phyloP scores from a whole-genome alignment of 2,113 vertebrate species.

The Euleptes europaea region DNA sequence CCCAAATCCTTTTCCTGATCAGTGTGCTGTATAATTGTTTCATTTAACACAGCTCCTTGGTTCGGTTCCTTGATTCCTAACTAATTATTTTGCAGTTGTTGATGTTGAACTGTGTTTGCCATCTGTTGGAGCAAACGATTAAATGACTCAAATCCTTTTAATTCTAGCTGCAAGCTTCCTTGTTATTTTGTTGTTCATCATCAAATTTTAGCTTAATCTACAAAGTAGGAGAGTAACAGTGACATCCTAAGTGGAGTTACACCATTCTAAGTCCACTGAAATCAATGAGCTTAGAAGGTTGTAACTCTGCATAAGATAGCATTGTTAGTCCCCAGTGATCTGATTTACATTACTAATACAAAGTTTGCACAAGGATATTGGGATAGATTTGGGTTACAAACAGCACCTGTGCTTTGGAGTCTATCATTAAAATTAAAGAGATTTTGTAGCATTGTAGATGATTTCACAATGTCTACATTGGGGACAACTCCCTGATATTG shows the following conservation, averaged over 20 bases:
- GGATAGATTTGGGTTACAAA: not conserved
- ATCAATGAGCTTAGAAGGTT: no score
- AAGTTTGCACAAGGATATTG: not conserved
- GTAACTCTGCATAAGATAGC: no score
- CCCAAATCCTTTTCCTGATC: constrained; percentile 48
- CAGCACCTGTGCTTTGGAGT: not conserved
- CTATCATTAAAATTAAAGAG: not conserved
- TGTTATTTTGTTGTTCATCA: constrained; percentile 39
- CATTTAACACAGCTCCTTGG: constrained; percentile 40
- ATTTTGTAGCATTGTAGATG: not conserved
- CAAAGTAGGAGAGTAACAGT: not conserved
- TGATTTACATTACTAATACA: not conserved
- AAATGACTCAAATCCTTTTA: constrained; percentile 52
- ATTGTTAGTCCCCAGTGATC: not conserved
- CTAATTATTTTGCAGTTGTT: constrained; percentile 69
- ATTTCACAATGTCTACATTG: not conserved
- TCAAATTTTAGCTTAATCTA: constrained; percentile 33
- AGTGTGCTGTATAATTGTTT: constrained; percentile 51
- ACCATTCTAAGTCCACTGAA: no score
- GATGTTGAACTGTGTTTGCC: constrained; percentile 54
- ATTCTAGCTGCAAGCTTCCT: constrained; percentile 42
- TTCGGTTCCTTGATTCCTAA: constrained; percentile 53
- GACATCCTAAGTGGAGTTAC: no score
- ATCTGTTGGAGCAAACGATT: constrained; percentile 63
- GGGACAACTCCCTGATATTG: not conserved